Base-by-base conservation (phyloP, 2,888 invertebrate genomes). In the Microdon myrmicae region DNA sequence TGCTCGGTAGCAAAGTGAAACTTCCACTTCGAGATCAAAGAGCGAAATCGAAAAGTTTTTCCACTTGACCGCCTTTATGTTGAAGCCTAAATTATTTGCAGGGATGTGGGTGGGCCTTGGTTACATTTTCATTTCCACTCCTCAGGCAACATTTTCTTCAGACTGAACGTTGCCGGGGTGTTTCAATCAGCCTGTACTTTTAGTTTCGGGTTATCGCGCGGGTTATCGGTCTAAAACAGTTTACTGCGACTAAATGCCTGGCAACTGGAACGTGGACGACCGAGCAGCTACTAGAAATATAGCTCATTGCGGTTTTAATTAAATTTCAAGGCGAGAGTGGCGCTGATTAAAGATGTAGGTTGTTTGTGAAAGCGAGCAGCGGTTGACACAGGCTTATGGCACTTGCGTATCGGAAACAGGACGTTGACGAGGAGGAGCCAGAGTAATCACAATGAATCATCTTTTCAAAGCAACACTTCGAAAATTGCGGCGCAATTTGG, bases 41-140 rank as follows among this genome's bases (percentile, higher is more conserved):
- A 41, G 61, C 26, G 35, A 58, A 64, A 64, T 58, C 58, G 51
- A 64, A 64, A 64, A 58, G 64, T 64, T 64, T 64, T 64, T 58
- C 64, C 51, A 58, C 64, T 58, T 58, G 58, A 58, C 64, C 64
- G 58, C 64, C 64, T 58, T 47, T 41, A 58, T n/a, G n/a, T n/a
- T n/a, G n/a, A 56, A 43, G 64, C 51, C 51, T 29, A 35, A 22
- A 19, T 34, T 28, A 8, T 35, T 23, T 6, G 3, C 13, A 16
- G 37, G 17, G 9, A 20, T 32, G 44, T 16, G 10, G 26, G 26
- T 43, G 31, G 4, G 31, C 22, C 37, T 34, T 25, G n/a, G n/a
- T n/a, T 35, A 59, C 53, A 44, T 59, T 17, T 47, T 39, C 39
- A 45, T 37, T 23, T 38, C 16, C 13, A 19, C 9, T 20, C 22